Evolutionary conservation across 1,140 invertebrate species (phyloP).

Genomic region (Drosophila elegans): DNA sequence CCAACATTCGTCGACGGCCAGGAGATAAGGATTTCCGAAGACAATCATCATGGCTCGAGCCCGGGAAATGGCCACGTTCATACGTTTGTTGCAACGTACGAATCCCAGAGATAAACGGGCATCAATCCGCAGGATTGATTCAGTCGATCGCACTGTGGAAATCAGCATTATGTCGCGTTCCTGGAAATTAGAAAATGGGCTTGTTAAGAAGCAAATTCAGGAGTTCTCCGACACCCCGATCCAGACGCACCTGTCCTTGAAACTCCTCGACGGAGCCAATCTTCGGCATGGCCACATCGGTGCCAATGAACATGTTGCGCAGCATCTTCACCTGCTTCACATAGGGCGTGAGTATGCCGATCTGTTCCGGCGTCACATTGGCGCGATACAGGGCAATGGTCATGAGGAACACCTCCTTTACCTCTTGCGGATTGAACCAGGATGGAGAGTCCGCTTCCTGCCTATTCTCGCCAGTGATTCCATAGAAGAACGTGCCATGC

Average conservation of each 20-base stretch:
- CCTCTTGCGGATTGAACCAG: conserved; percentile 96
- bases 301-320: conserved; percentile 79
- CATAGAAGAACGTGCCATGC: conserved; percentile 93
- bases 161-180: conserved; percentile 94
- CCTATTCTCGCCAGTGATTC: conserved; percentile 91
- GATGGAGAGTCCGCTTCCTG: conserved; percentile 92
- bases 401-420: conserved; percentile 87
- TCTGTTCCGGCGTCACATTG: conserved; percentile 88
- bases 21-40: conserved; percentile 92
- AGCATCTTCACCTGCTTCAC: conserved; percentile 91
- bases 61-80: conserved; percentile 95
- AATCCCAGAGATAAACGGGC: conserved; percentile 90
- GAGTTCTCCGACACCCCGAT: too few species aligned
- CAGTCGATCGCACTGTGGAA: conserved; percentile 91
- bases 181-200: conserved; percentile 84
- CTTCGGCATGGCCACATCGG: conserved; percentile 91
- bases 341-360: conserved; percentile 98
- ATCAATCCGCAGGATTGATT: conserved; percentile 86
- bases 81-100: conserved; percentile 89
- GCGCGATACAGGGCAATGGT: conserved; percentile 88
- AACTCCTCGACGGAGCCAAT: conserved; percentile 98
- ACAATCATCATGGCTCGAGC: conserved; percentile 92
- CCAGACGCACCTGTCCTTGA: conserved; percentile 88
- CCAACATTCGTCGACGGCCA: conserved; percentile 91
- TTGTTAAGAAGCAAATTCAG: too few species aligned